phyloP scores from a whole-genome alignment of 2,888 invertebrate genomes.

The Scelioninae gen. 1 region DNA sequence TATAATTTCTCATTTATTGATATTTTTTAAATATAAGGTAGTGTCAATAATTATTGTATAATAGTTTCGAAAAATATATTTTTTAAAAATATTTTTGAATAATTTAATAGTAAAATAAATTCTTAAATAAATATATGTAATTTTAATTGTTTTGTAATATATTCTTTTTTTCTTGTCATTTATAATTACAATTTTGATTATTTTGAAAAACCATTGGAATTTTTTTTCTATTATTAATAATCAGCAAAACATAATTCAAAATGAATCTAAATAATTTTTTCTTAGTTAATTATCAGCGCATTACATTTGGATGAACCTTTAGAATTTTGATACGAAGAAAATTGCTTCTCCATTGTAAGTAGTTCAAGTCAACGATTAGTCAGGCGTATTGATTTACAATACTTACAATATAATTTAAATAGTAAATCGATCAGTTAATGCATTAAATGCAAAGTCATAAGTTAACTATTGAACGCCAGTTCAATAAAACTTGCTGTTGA shows the following conservation, averaged over 20 bases:
- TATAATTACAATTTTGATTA: too few species aligned
- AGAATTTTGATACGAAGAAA: constrained; percentile 15
- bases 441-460: constrained; percentile 5
- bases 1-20: too few species aligned
- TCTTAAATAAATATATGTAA: too few species aligned
- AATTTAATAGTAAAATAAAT: too few species aligned
- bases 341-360: constrained; percentile 40
- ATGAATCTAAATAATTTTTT: not conserved
- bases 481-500: not conserved
- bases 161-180: too few species aligned
- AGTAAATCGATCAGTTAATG: constrained; percentile 8
- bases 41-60: too few species aligned
- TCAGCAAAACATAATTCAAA: not conserved
- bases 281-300: not conserved
- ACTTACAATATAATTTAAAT: constrained; percentile 47
- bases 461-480: constrained; percentile 2
- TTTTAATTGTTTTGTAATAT: too few species aligned
- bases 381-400: constrained; percentile 62
- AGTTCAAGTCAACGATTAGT: constrained; percentile 64
- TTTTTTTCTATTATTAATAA: too few species aligned
- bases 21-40: too few species aligned
- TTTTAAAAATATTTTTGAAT: too few species aligned
- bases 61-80: too few species aligned
- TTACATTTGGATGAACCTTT: constrained; percentile 24
- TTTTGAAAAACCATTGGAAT: too few species aligned